Conservation (phyloP, 1,140 invertebrate genomes). For the Lethrus apterus region DNA sequence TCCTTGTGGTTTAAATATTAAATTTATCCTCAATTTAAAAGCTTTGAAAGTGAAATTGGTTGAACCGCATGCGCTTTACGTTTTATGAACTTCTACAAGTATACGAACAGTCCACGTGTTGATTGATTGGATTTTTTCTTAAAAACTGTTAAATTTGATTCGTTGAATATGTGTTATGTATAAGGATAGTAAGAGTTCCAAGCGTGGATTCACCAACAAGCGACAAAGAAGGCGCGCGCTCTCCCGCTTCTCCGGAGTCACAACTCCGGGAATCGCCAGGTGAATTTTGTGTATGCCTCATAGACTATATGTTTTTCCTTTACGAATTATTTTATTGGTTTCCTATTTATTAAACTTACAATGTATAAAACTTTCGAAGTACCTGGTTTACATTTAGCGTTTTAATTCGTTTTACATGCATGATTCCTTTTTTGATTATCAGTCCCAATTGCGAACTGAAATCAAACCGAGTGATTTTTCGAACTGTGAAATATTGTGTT, state of each 20-base stretch:
- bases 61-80: too few relatives aligned
- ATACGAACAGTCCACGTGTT: too few relatives aligned
- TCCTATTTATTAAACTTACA: not conserved
- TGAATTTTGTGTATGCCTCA: conserved; percentile 28
- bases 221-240: conserved; percentile 33
- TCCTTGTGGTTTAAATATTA: too few relatives aligned
- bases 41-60: too few relatives aligned
- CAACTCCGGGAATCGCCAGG: conserved; percentile 35
- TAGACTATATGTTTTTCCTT: conserved; percentile 12
- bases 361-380: conserved; percentile 1
- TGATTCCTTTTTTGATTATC: too few relatives aligned
- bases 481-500: too few relatives aligned
- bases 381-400: conserved; percentile 1
- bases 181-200: conserved; percentile 32
- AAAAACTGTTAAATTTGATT: too few relatives aligned
- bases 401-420: too few relatives aligned
- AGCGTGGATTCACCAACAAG: conserved; percentile 37
- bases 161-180: conserved; percentile 17
- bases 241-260: conserved; percentile 31
- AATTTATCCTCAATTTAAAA: too few relatives aligned
- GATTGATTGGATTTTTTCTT: conserved; percentile 10
- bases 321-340: not conserved
- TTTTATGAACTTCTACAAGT: too few relatives aligned
- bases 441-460: too few relatives aligned
- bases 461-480: too few relatives aligned